These are phyloP conservation scores for Coecobrya sp. DNA, from an alignment of 2,888 invertebrate genomes.

Conservation along the genomic window DNA sequence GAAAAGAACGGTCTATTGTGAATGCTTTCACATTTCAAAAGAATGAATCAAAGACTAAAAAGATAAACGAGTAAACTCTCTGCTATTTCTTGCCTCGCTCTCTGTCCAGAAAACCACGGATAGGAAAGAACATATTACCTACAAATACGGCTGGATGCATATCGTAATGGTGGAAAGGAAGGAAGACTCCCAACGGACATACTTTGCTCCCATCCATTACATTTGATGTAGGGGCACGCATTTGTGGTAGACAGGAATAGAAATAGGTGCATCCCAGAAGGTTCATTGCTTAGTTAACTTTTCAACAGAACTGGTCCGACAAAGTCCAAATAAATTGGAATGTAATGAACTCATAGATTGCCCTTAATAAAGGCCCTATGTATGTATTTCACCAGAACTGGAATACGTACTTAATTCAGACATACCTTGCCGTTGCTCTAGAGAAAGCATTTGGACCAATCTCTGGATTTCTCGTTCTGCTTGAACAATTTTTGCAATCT, in stretches of 20 bases:
- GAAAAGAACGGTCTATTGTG: conserved; percentile 47
- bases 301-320: conserved; percentile 42
- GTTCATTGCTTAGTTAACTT: conserved; percentile 43
- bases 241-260: neutral
- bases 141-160: conserved; percentile 16
- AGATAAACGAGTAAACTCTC: conserved; percentile 51
- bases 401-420: conserved; percentile 38
- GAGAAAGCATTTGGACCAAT: conserved; percentile 73
- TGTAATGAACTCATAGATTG: conserved; percentile 76
- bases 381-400: neutral
- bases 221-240: conserved; percentile 5
- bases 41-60: conserved; percentile 59
- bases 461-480: conserved; percentile 79
- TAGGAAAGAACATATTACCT: conserved; percentile 45
- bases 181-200: conserved; percentile 38
- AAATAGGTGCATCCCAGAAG: neutral
- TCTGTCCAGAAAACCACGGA: conserved; percentile 12
- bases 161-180: conserved; percentile 21
- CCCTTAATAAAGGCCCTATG: conserved; percentile 58
- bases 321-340: conserved; percentile 74
- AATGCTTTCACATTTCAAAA: conserved; percentile 55
- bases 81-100: conserved; percentile 13
- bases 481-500: conserved; percentile 76
- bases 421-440: conserved; percentile 64
- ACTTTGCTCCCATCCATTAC: conserved; percentile 47